Conservation (phyloP, 2,888 invertebrate genomes). For the Hetaerina titia region DNA sequence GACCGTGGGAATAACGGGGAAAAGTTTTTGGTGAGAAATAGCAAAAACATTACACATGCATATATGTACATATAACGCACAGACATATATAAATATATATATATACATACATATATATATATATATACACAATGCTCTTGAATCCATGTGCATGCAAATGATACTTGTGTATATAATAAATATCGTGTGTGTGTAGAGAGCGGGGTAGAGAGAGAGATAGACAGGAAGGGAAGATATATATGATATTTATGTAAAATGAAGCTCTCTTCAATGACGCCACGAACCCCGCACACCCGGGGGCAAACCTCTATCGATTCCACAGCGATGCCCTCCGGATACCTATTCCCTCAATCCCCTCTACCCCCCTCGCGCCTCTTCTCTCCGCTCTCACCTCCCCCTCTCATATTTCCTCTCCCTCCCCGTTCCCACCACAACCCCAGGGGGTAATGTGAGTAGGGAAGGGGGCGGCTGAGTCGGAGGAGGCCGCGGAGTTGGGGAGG, state of each 20-base stretch:
- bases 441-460: background rate
- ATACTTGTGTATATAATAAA: background rate
- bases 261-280: constrained; percentile 39
- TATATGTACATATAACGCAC: background rate
- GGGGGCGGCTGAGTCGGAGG: background rate
- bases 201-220: background rate
- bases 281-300: constrained; percentile 30
- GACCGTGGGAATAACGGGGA: background rate
- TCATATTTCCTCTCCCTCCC: constrained; percentile 36
- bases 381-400: constrained; percentile 33
- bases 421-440: background rate
- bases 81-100: background rate
- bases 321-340: constrained; percentile 67
- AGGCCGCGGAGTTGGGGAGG: background rate
- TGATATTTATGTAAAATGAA: constrained; percentile 35
- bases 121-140: background rate
- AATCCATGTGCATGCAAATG: background rate
- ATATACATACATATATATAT: background rate
- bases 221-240: background rate
- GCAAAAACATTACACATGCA: background rate
- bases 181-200: background rate
- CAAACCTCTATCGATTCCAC: constrained; percentile 47
- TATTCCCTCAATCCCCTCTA: constrained; percentile 69
- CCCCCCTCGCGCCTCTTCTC: constrained; percentile 44
- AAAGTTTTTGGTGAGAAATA: background rate